Conservation (phyloP, 2,888 invertebrate genomes). For the Nemurella pictetii region DNA sequence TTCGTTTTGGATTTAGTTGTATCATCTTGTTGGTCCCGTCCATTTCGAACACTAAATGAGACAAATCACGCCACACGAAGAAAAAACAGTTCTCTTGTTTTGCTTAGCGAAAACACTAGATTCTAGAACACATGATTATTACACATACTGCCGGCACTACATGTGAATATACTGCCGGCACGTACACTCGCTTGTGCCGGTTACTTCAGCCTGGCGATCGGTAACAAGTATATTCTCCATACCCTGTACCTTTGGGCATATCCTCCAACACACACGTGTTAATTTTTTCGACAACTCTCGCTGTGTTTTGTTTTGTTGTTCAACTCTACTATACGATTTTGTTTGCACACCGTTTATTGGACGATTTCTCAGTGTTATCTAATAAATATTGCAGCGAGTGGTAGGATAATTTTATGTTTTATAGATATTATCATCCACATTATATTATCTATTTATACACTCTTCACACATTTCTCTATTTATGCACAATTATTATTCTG, state of each 20-base stretch:
- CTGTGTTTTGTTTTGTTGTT: neutral
- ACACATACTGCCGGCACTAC: constrained; percentile 13
- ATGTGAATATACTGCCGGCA: neutral
- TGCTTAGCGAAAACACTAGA: constrained; percentile 30
- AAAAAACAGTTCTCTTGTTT: neutral
- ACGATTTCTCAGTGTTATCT: neutral
- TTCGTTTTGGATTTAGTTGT: neutral
- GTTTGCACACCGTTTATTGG: neutral
- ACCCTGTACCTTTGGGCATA: constrained; percentile 52
- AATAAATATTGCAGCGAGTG: neutral
- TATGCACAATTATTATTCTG: constrained; percentile 35
- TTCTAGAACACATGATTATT: constrained; percentile 39
- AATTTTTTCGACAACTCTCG: constrained; percentile 17
- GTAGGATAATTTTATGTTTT: neutral
- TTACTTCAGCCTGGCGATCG: neutral
- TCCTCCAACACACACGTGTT: constrained; percentile 60
- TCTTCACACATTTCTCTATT: neutral
- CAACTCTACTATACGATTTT: neutral
- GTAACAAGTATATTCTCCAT: constrained; percentile 55
- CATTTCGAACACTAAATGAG: neutral
- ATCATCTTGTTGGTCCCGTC: neutral
- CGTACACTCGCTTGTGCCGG: neutral
- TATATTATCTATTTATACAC: neutral
- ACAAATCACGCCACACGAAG: neutral
- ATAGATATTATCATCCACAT: neutral